Percentiles rank a stretch among this genome's conserved stretches.
These are phyloP conservation scores for Salvelinus namaycush DNA, from an alignment of 2,113 vertebrate genomes.

Conservation along the genomic window DNA sequence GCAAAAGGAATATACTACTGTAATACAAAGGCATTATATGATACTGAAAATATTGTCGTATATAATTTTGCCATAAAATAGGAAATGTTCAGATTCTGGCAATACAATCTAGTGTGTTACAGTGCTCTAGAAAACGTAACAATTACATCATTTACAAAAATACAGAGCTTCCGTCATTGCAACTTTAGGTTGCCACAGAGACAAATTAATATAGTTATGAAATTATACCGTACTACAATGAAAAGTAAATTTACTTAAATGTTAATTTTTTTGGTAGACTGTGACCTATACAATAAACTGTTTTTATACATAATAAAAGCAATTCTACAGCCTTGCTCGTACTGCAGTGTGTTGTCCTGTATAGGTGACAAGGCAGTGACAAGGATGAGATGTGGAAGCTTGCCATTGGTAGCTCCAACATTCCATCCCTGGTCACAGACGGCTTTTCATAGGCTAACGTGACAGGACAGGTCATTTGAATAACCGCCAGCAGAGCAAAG, in stretches of 20 bases:
- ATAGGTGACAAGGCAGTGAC: constrained; percentile 61
- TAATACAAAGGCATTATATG: constrained; percentile 30
- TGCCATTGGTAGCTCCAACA: constrained; percentile 36
- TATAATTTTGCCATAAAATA: constrained; percentile 53
- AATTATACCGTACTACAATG: constrained; percentile 56
- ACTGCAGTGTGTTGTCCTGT: constrained; percentile 44
- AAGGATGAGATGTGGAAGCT: constrained; percentile 35
- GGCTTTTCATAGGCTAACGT: constrained; percentile 51
- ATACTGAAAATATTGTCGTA: constrained; percentile 35
- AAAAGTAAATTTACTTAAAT: constrained; percentile 40
- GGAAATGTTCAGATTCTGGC: constrained; percentile 46
- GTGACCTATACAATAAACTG: constrained; percentile 53
- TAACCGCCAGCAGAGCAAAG: constrained; percentile 56
- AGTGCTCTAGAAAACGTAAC: constrained; percentile 45
- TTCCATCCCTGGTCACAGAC: constrained; percentile 49
- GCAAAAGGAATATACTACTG: constrained; percentile 21
- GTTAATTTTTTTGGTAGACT: constrained; percentile 30
- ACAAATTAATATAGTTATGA: constrained; percentile 56
- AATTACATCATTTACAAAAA: constrained; percentile 61
- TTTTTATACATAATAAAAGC: constrained; percentile 43
- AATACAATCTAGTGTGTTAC: constrained; percentile 53
- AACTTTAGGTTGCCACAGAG: constrained; percentile 58
- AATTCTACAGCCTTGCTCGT: constrained; percentile 50
- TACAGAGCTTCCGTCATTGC: constrained; percentile 57
- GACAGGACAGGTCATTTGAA: constrained; percentile 46